Evolutionary conservation across 1,140 invertebrate species (phyloP), one percentile per base, ranked within the genome.

Genomic region (Aphelinus atriplicis): DNA sequence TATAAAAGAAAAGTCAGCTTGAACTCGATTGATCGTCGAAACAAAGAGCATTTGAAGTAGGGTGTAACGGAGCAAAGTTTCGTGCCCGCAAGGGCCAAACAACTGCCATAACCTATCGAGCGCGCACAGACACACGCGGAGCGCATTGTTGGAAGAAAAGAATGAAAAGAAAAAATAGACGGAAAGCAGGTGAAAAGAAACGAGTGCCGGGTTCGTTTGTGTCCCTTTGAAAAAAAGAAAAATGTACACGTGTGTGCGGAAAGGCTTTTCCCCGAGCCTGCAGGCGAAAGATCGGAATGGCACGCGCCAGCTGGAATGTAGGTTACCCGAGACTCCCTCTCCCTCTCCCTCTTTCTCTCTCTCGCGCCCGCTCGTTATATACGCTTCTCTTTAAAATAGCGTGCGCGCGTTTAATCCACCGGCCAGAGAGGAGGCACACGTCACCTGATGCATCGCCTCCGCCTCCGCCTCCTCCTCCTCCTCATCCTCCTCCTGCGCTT

Each of bases 391-490:
- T 50, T 10, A 50, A 69, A 42, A 50, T 1, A 26, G n/a, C 7
- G 50, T 55, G 10, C 51, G 51, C 51, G 56, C 47, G 62, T 26
- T 26, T 26, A 26, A 26, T 26, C 26, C 26, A 26, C 26, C 26
- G 26, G 26, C 26, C 26, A 26, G 26, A 26, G 26, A 26, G 26
- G 26, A 26, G 26, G 26, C 9, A 56, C 7, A 53, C 53, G 61
- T 64, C 62, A 64, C 62, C 55, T 73, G 55, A 66, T 66, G 51
- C 71, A 7, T 46, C 71, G 50, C 56, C 61, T 9, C 42, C 61
- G 55, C 50, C 50, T 9, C 45, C 43, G 42, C 10, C 65, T 6
- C 46, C 53, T 26, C 26, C 53, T 26, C 26, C 26, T 26, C 26
- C 26, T 26, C 26, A 26, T 26, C 26, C 26, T 26, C 26, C 26